A percentile compares a stretch with the other conserved stretches of the same genome.
Conservation (phyloP, 2,888 invertebrate genomes). For the Eutolmus rufibarbis region DNA sequence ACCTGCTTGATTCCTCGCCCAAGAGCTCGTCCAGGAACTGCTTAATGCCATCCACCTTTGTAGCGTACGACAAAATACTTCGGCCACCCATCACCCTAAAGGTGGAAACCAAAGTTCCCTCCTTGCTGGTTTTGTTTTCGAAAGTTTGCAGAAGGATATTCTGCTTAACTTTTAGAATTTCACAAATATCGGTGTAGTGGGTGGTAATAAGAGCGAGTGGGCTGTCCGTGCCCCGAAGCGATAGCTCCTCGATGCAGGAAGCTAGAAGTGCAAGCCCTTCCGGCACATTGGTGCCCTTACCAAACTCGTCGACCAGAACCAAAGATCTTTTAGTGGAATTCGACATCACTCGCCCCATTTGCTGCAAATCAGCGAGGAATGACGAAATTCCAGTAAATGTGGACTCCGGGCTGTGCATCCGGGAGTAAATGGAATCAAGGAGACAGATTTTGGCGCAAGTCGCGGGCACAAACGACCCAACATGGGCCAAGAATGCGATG, state of each 20-base stretch:
- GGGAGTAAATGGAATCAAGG: slow-evolving; percentile 76
- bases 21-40: slow-evolving; percentile 6
- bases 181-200: slow-evolving; percentile 74
- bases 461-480: slow-evolving; percentile 91
- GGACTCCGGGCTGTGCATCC: slow-evolving; percentile 79
- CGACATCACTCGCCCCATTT: slow-evolving; percentile 72
- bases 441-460: slow-evolving; percentile 74
- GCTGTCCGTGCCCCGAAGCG: slow-evolving; percentile 66
- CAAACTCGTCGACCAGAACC: slow-evolving; percentile 88
- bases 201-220: slow-evolving; percentile 82
- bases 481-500: slow-evolving; percentile 84
- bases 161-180: slow-evolving; percentile 62
- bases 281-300: slow-evolving; percentile 78
- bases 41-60: slow-evolving; percentile 21
- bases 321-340: slow-evolving; percentile 72
- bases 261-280: slow-evolving; percentile 80
- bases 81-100: slow-evolving; percentile 9
- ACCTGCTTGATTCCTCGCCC: background rate
- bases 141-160: slow-evolving; percentile 24
- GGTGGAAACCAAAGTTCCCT: slow-evolving; percentile 22
- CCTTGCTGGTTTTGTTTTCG: background rate
- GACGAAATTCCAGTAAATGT: slow-evolving; percentile 81
- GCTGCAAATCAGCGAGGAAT: slow-evolving; percentile 84
- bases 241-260: slow-evolving; percentile 73
- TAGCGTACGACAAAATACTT: background rate